Conservation (phyloP, 1,140 invertebrate species). For the Caenorhabditis tropicalis region DNA sequence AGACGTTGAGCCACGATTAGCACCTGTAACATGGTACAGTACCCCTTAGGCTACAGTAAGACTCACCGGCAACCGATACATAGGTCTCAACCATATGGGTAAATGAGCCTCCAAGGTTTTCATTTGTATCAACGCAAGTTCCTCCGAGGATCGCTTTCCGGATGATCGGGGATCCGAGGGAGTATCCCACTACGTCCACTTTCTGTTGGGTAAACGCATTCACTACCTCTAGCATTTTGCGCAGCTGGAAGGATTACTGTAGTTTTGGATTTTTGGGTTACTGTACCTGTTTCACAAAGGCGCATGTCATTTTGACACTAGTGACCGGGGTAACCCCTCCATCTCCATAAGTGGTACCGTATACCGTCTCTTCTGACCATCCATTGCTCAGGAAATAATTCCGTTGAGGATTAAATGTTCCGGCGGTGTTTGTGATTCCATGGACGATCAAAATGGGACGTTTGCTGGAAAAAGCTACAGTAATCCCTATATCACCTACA, state of each 20-base stretch:
- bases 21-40: not conserved
- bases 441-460: not conserved
- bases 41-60: too few relatives aligned
- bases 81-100: not conserved
- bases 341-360: not conserved
- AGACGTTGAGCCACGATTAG: not conserved
- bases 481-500: not conserved
- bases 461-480: not conserved
- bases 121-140: not conserved
- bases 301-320: not conserved
- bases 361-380: not conserved
- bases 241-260: not conserved
- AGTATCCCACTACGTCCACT: constrained; percentile 42
- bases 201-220: not conserved
- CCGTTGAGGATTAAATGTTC: not conserved
- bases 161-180: constrained; percentile 44
- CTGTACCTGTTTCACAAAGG: not conserved
- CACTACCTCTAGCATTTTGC: not conserved
- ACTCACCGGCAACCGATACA: not conserved
- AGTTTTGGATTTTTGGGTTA: too few relatives aligned
- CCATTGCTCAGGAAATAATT: not conserved
- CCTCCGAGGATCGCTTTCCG: constrained; percentile 44
- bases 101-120: not conserved
- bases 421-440: not conserved
- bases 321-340: not conserved